Percentiles rank a stretch among this genome's conserved stretches.
Conservation (phyloP, 2,797 vertebrate species). For the Parotocinclus haroldoi region DNA sequence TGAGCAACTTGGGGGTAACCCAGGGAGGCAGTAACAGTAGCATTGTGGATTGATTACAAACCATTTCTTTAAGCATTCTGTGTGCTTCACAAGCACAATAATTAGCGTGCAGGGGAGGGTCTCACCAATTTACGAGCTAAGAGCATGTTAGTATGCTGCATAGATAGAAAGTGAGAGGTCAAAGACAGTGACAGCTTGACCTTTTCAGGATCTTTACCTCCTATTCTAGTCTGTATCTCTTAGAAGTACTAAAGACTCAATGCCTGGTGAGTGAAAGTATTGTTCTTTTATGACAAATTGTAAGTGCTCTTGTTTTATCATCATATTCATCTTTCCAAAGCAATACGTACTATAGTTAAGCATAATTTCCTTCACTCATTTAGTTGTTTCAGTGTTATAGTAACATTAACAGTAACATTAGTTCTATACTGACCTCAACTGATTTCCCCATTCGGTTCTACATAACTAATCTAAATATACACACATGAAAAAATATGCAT, state of each 20-base stretch:
- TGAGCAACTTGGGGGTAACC: neutral
- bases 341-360: too few species aligned
- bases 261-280: neutral
- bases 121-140: slow-evolving; percentile 40
- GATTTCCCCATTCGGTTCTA: too few species aligned
- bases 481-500: too few species aligned
- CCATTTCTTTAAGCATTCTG: slow-evolving; percentile 37
- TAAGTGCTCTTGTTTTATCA: neutral
- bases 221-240: slow-evolving; percentile 13
- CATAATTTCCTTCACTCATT: too few species aligned
- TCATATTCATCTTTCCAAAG: too few species aligned
- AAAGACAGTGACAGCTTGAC: slow-evolving; percentile 42
- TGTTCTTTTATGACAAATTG: slow-evolving; percentile 14
- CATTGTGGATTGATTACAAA: slow-evolving; percentile 21
- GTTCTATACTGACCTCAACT: too few species aligned
- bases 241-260: slow-evolving; percentile 11
- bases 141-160: slow-evolving; percentile 35
- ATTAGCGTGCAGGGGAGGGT: slow-evolving; percentile 13
- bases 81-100: slow-evolving; percentile 38
- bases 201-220: slow-evolving; percentile 39
- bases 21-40: neutral
- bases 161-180: slow-evolving; percentile 43
- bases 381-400: too few species aligned
- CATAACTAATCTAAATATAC: too few species aligned
- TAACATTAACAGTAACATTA: too few species aligned